These are phyloP conservation scores for Rhogogaster chlorosoma DNA, from an alignment of 2,888 invertebrate species.

Conservation along the genomic window DNA sequence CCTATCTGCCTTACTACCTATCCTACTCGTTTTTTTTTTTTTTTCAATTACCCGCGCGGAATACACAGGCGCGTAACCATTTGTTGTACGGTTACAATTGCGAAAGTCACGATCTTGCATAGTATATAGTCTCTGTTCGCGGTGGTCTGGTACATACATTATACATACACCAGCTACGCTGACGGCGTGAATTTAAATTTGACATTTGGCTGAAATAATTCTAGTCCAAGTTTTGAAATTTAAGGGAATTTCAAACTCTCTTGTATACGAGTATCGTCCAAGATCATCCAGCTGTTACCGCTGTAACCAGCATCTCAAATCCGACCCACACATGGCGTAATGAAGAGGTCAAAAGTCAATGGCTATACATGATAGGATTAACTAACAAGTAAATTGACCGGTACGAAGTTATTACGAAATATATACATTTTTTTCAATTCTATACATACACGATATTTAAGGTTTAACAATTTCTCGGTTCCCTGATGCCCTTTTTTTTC, in stretches of 20 bases:
- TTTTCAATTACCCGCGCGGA: slow-evolving; percentile 34
- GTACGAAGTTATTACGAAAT: background rate
- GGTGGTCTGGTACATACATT: background rate
- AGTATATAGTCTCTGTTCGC: background rate
- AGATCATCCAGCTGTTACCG: background rate
- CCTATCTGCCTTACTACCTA: background rate
- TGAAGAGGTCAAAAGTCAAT: slow-evolving; percentile 27
- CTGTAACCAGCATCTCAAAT: background rate
- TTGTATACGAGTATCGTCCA: background rate
- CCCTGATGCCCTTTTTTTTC: too few species aligned
- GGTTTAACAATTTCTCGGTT: too few species aligned
- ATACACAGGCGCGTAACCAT: background rate
- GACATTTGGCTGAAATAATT: slow-evolving; percentile 29
- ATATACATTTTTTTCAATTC: background rate
- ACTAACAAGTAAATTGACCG: slow-evolving; percentile 25
- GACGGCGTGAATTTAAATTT: slow-evolving; percentile 40
- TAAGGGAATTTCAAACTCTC: slow-evolving; percentile 2
- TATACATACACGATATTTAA: too few species aligned
- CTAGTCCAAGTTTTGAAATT: background rate
- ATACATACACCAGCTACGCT: background rate
- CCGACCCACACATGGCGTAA: background rate
- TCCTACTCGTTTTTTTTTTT: slow-evolving; percentile 10
- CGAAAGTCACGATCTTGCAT: slow-evolving; percentile 38
- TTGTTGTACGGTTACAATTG: slow-evolving; percentile 24
- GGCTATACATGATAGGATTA: background rate